These are phyloP conservation scores for Harpalus rubripes DNA, from an alignment of 2,888 invertebrate genomes.

Conservation along the genomic window DNA sequence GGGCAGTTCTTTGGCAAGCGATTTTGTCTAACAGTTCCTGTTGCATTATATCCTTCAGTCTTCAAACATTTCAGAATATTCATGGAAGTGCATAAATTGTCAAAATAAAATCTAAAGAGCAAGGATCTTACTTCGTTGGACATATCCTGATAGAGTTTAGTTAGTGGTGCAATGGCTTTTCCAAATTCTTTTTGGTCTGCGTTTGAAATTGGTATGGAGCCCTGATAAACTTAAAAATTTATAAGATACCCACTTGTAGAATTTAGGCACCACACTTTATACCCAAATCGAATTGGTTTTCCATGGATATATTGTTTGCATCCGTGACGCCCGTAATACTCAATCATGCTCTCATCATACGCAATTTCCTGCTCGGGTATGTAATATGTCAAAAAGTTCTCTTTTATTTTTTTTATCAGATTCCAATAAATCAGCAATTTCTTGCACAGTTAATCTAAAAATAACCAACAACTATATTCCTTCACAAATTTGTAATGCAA, in stretches of 20 bases:
- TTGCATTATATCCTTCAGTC: slow-evolving; percentile 66
- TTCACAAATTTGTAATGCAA: background rate
- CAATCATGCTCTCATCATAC: slow-evolving; percentile 70
- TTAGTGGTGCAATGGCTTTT: too few relatives aligned
- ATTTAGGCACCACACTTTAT: too few relatives aligned
- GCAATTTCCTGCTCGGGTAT: slow-evolving; percentile 35
- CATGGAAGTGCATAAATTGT: too few relatives aligned
- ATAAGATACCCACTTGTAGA: too few relatives aligned
- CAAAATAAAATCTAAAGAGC: too few relatives aligned
- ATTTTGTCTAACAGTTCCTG: slow-evolving; percentile 69
- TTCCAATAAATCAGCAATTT: background rate
- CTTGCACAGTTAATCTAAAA: background rate
- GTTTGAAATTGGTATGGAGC: too few relatives aligned
- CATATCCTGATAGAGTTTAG: too few relatives aligned
- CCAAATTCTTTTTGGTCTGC: too few relatives aligned
- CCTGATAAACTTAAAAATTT: too few relatives aligned
- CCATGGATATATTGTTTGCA: slow-evolving; percentile 69
- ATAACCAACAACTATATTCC: background rate
- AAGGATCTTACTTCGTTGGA: too few relatives aligned
- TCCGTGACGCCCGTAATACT: slow-evolving; percentile 70
- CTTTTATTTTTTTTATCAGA: slow-evolving; percentile 61
- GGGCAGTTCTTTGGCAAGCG: background rate
- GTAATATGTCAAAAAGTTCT: background rate
- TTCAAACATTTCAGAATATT: slow-evolving; percentile 69
- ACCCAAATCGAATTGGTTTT: too few relatives aligned